Base-by-base conservation (phyloP, 2,888 invertebrate species). In the Thecocarcelia acutangulata region DNA sequence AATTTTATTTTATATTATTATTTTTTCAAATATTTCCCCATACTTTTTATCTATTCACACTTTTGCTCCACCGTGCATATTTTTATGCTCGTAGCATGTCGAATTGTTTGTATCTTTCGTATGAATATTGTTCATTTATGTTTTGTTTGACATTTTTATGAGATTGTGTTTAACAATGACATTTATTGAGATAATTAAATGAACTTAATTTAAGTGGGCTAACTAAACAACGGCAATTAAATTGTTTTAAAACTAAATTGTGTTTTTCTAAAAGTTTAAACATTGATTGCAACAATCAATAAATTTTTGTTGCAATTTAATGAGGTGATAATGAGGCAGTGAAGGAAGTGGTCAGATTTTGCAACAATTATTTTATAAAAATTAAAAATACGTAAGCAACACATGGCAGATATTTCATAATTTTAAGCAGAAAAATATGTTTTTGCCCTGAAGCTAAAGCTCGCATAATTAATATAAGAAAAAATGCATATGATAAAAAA, bases 141-240 rank as follows among this genome's bases (percentile, higher is more conserved):
- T 50, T 12, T 69, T 69, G 58, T 77, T 40, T 77, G 77, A 81
- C 77, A 81, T 73, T 77, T 81, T 81, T 77, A 81, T 77, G 81
- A 77, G 68, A 81, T 73, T 81, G 58, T 77, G 63, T 52, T 63
- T 24, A 81, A 77, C 68, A 77, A 58, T 81, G 81, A 77, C 77
- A 77, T 81, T 58, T 81, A 73, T 81, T 63, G 69, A 63, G 73
- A 81, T 77, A 81, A 77, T 81, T 81, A 69, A 77, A 73, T 77
- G 69, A 68, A 81, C 63, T 68, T 81, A 76, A 77, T 77, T 77
- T 77, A 56, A 73, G 44, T 77, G 56, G 19, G 17, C 40, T 37
- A 48, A 58, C 46, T 42, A 58, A 56, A 58, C 33, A 24, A 9
- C 72, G 4, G 52, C 28, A 40, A n/a, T 59, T 58, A 48, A 1